Base-by-base conservation (phyloP, 2,797 vertebrate species). In the Coregonus sp. region DNA sequence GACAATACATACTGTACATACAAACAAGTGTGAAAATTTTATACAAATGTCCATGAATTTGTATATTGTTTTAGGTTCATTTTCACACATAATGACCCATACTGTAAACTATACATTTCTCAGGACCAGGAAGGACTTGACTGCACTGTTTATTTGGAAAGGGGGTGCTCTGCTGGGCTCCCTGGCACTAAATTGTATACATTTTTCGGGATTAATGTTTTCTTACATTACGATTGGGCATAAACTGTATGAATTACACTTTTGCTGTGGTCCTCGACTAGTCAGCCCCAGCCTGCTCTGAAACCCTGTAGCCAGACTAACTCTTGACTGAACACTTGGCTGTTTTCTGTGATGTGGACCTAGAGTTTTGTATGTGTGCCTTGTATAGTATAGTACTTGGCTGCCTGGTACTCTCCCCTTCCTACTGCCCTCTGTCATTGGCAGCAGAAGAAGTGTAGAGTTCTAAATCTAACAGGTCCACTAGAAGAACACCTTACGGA, bases 321-420 rank as follows among this genome's bases (percentile, higher is more conserved):
- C 33, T 40, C 2, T 47, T 15, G 72, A 33, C 31, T 73, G 25
- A n/a, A 73, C 72, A 61, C 72, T 72, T 33, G 31, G 31, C 31
- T 33, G 31, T 33, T 33, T 2, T 33, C 31, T 33, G 31, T 33
- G 31, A 33, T 16, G 33, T n/a, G 54, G 29, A 33, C 51, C 51
- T 51, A 54, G 4, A 54, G 52, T 54, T 18, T 18, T 18, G 14
- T 18, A 12, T 59, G 52, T 25, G 54, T 35, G 54, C 59, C 25
- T 52, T 20, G 70, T 20, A 20, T 29, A 12, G 68, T 72, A n/a
- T 35, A 31, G 15, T 31, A 16, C 4, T 68, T 31, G 31, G 33
- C 67, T 40, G 40, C 40, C 9, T 35, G 14, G 4, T 2, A 16
- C 16, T 40, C 67, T 7, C 33, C 67, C 37, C 40, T 0, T 35